Percentiles rank a stretch among this genome's conserved stretches.
These are phyloP conservation scores for Scomber colias DNA, from an alignment of 2,113 vertebrate species.

Conservation along the genomic window DNA sequence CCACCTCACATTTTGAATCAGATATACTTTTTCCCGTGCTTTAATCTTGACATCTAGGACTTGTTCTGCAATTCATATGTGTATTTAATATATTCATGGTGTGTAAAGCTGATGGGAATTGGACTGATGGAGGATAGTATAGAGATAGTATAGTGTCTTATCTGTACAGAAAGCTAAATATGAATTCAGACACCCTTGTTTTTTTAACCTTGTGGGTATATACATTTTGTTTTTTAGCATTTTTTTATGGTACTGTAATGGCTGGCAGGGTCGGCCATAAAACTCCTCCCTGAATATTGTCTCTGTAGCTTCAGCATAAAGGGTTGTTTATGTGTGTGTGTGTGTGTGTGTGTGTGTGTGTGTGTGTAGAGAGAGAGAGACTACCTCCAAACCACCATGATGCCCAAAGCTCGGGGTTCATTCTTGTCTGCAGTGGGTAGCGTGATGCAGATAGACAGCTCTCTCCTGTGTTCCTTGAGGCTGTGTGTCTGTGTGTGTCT, in stretches of 20 bases:
- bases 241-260: constrained; percentile 14
- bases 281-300: constrained; percentile 20
- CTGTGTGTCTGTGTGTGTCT: background rate
- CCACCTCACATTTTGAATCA: background rate
- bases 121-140: constrained; percentile 24
- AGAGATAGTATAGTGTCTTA: background rate
- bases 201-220: background rate
- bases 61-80: constrained; percentile 34
- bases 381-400: constrained; percentile 14
- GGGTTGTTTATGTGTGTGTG: constrained; percentile 15
- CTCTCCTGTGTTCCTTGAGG: constrained; percentile 53
- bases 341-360: constrained; percentile 21
- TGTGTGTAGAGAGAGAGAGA: constrained; percentile 4
- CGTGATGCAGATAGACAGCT: constrained; percentile 73
- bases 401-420: constrained; percentile 44
- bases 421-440: constrained; percentile 45
- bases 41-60: background rate
- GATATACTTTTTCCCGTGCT: background rate
- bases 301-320: constrained; percentile 35
- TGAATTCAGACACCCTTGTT: background rate
- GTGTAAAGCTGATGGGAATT: constrained; percentile 35
- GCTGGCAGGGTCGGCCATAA: background rate
- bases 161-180: background rate
- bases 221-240: background rate
- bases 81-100: constrained; percentile 50